Base-by-base conservation (phyloP, 1,140 invertebrate species). In the Bombus pyrosoma region DNA sequence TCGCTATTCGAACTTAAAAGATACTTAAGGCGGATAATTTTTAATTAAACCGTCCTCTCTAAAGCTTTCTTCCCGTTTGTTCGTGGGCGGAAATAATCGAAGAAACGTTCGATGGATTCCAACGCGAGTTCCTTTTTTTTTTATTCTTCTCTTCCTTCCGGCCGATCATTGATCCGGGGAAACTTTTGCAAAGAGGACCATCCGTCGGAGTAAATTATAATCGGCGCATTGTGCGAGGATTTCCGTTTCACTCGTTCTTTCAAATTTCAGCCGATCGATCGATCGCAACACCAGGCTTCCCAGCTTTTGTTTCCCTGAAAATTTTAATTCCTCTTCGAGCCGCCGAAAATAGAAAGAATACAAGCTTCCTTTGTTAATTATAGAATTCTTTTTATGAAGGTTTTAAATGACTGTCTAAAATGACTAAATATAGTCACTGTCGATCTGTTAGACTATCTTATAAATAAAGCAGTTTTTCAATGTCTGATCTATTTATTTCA, bases 191-290 rank as follows among this genome's bases (percentile, higher is more conserved):
- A 78, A 69, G 64, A 69, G 64, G 34, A 37, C 78, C 43, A 32
- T 62, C 39, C 39, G n/a, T 37, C 37, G 82, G 32, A 41, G 82
- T 71, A 69, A 83, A 83, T 83, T 68, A 83, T 83, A 83, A 83
- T 83, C 81, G 74, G 34, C 1, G 81, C 62, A 83, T 83, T 83
- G 81, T 83, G 74, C 47, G 62, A 32, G 64, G 41, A 83, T 83
- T 77, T 83, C 43, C 81, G 39, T 69, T 77, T 69, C 72, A 37
- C 47, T n/a, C 18, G 62, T 83, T 68, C 81, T 83, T 66, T 77
- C 64, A 77, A 69, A 39, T 83, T 78, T 68, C 37, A 64, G 25
- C 18, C 34, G 34, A 66, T 53, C 64, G 41, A 75, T 73, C 57
- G 73, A 28, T 32, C 22, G 32, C 71, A 32, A 59, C 68, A 64